A percentile compares a stretch with the other conserved stretches of the same genome.
Conservation (phyloP, 2,113 vertebrate species). For the Rhinopomastus cyanomelas region DNA sequence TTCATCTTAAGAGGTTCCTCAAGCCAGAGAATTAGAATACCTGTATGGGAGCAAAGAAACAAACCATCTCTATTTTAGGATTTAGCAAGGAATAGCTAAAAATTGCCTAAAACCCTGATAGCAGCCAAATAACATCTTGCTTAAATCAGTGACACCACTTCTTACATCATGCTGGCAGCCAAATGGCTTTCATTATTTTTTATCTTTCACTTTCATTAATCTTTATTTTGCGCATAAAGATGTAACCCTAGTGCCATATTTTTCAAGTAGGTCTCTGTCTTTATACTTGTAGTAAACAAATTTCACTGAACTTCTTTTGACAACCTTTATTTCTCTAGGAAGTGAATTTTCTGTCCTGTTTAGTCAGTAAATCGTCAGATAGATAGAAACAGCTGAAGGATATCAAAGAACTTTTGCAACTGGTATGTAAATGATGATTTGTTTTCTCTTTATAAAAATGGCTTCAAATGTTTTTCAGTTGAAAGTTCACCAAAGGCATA, state of each 20-base stretch:
- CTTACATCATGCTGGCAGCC: background rate
- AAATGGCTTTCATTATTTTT: conserved; percentile 1
- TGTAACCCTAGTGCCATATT: background rate
- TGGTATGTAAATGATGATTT: background rate
- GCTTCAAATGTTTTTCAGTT: background rate
- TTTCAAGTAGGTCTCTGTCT: background rate
- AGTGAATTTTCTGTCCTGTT: conserved; percentile 6
- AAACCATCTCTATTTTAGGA: background rate
- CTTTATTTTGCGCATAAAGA: conserved; percentile 35
- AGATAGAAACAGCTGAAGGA: background rate
- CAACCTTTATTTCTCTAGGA: background rate
- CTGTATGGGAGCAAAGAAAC: background rate
- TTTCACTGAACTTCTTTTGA: background rate
- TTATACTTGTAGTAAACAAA: conserved; percentile 10
- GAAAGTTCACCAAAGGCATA: conserved; percentile 31
- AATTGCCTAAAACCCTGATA: background rate
- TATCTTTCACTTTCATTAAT: conserved; percentile 28
- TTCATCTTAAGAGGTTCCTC: background rate
- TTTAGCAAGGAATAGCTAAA: background rate
- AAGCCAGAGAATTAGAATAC: background rate
- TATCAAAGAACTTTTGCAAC: conserved; percentile 1
- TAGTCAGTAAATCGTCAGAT: background rate
- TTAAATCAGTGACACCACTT: background rate
- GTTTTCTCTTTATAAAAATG: background rate
- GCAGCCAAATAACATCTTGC: background rate